Evolutionary conservation across 1,140 invertebrate species (phyloP), one percentile per base, ranked within the genome.

Genomic region (Sinella curviseta): DNA sequence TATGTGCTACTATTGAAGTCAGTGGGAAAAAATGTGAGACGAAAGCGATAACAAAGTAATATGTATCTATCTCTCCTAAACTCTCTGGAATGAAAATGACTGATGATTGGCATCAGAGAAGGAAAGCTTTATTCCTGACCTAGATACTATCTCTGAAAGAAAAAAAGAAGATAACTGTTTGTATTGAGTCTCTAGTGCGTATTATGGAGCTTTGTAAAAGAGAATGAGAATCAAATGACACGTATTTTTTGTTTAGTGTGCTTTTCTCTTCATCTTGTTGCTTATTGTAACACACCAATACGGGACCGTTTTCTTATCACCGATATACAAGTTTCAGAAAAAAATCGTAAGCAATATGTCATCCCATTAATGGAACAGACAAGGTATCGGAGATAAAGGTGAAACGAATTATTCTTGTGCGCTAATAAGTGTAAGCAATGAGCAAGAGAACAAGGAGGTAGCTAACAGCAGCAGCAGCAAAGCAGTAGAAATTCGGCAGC

Each of bases 361-460:
- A 70, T 70, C 8, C 31, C 65, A 70, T 70, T 70, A 70, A 70
- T 70, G 65, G n/a, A 26, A 24, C 55, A 60, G 55, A 60, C n/a
- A 60, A 60, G 55, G 12, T 60, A 70, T 70, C 65, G 26, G 12
- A 30, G 31, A 70, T 70, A 70, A 70, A 30, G 31, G 65, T 30
- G 65, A 70, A 70, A 70, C 65, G 65, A 70, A 70, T 30, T 33
- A 70, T 70, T 33, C 26, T 70, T 33, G 3, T 70, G 65, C 8
- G n/a, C 28, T 31, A 70, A 70, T 33, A 31, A 70, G 57, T 70
- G 31, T 4, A n/a, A 12, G 24, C 65, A 70, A 17, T 60, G 14
- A 4, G 4, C 39, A 48, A 8, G 4, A 17, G 39, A 48, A 48
- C 55, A 60, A 60, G n/a, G 55, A 8, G n/a, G n/a, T 60, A 60